phyloP scores from a whole-genome alignment of 2,888 invertebrate genomes.

The Tetramorium bicarinatum region DNA sequence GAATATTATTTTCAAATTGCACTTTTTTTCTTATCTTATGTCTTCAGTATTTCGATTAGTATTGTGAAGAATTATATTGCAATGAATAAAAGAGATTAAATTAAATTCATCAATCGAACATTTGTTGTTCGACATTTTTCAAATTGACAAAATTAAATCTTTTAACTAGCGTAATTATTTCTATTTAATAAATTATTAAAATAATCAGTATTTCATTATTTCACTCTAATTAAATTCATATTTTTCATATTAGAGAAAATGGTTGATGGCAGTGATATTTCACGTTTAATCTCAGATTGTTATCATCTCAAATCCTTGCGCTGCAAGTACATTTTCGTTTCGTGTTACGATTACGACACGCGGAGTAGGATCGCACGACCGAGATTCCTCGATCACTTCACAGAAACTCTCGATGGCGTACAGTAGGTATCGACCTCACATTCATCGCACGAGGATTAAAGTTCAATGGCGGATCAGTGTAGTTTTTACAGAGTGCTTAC shows the following conservation, averaged over 20 bases:
- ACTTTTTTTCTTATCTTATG: neutral
- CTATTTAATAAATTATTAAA: neutral
- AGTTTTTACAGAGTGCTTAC: constrained; percentile 45
- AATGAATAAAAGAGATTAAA: constrained; percentile 3
- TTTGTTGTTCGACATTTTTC: neutral
- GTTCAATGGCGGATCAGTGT: constrained; percentile 49
- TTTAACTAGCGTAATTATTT: neutral
- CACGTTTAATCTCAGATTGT: constrained; percentile 10
- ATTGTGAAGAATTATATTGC: neutral
- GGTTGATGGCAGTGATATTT: constrained; percentile 27
- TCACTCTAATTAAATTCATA: neutral
- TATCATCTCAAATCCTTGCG: constrained; percentile 12
- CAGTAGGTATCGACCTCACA: constrained; percentile 37
- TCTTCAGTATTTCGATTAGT: neutral
- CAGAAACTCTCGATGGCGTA: constrained; percentile 36
- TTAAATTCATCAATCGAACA: constrained; percentile 2
- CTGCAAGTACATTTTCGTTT: constrained; percentile 34
- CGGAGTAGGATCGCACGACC: constrained; percentile 10
- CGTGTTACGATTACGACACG: constrained; percentile 8
- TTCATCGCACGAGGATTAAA: constrained; percentile 51
- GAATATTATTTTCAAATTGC: constrained; percentile 27
- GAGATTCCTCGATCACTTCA: constrained; percentile 33
- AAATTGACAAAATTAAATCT: neutral
- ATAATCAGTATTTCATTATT: neutral
- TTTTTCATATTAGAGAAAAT: neutral